Conservation (phyloP, 2,797 vertebrate genomes). For the Arctocebus calabarensis region DNA sequence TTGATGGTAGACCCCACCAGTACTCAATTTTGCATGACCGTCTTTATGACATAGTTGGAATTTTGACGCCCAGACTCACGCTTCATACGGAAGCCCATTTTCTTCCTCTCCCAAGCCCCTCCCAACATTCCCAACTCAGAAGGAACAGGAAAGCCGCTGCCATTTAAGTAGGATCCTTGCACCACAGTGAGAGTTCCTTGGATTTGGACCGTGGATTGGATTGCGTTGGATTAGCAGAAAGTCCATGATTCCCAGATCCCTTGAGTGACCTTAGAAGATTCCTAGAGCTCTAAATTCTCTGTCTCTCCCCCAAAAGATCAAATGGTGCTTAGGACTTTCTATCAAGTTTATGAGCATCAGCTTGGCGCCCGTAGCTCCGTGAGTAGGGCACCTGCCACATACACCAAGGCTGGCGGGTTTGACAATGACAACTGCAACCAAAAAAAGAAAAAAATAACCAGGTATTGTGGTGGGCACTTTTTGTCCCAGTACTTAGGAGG, state of each 20-base stretch:
- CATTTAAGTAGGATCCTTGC: constrained; percentile 53
- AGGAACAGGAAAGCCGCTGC: constrained; percentile 44
- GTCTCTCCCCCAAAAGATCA: not conserved
- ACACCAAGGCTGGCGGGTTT: too few relatives aligned
- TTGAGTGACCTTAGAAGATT: not conserved
- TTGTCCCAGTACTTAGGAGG: too few relatives aligned
- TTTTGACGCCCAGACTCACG: constrained; percentile 73
- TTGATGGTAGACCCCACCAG: constrained; percentile 75
- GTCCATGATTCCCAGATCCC: not conserved
- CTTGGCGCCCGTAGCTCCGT: too few relatives aligned
- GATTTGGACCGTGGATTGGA: not conserved
- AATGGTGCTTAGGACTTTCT: not conserved
- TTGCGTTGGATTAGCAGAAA: not conserved
- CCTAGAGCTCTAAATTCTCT: not conserved
- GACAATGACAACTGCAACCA: too few relatives aligned
- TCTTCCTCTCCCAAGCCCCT: constrained; percentile 50
- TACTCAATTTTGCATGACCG: constrained; percentile 79
- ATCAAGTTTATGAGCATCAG: not conserved
- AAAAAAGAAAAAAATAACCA: too few relatives aligned
- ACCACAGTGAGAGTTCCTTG: not conserved
- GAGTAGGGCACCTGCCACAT: too few relatives aligned
- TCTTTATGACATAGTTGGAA: constrained; percentile 84
- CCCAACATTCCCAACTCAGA: constrained; percentile 64
- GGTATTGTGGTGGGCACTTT: too few relatives aligned
- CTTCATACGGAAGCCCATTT: constrained; percentile 64